Evolutionary conservation across 1,140 invertebrate genomes (phyloP).

Genomic region (Armadillidium nasatum): DNA sequence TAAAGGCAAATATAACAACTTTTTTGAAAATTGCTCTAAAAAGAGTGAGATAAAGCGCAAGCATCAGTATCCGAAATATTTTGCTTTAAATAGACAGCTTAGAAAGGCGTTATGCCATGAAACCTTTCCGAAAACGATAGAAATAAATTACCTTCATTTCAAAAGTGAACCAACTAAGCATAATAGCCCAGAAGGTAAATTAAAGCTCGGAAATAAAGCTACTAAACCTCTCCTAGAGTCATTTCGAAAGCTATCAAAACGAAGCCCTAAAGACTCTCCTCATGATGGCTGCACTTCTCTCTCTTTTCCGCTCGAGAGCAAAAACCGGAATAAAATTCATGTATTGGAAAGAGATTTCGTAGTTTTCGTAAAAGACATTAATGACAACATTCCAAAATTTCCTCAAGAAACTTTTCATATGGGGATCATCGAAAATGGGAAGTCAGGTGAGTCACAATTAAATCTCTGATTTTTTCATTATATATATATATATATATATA

Average conservation of each 20-base stretch:
- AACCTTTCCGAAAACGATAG: no score
- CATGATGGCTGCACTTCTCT: neutral
- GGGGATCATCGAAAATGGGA: neutral
- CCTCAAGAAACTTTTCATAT: neutral
- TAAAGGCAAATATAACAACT: no score
- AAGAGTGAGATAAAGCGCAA: no score
- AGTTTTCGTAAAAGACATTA: conserved; percentile 6
- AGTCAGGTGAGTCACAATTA: neutral
- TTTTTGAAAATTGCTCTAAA: no score
- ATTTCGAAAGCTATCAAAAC: neutral
- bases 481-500: no score
- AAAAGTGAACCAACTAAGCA: neutral
- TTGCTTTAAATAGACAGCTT: neutral
- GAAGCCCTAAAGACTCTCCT: neutral
- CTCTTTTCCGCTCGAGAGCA: neutral
- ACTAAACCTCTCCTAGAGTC: neutral
- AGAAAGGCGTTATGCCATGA: no score
- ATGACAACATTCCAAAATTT: neutral
- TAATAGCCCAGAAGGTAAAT: neutral
- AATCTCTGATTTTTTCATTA: no score
- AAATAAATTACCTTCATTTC: neutral
- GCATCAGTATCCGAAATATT: neutral
- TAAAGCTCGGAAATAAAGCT: neutral
- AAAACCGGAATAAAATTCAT: neutral
- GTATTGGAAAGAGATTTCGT: neutral